These are phyloP conservation scores for Dicyrtoma fusca DNA, from an alignment of 2,888 invertebrate genomes.

Conservation along the genomic window DNA sequence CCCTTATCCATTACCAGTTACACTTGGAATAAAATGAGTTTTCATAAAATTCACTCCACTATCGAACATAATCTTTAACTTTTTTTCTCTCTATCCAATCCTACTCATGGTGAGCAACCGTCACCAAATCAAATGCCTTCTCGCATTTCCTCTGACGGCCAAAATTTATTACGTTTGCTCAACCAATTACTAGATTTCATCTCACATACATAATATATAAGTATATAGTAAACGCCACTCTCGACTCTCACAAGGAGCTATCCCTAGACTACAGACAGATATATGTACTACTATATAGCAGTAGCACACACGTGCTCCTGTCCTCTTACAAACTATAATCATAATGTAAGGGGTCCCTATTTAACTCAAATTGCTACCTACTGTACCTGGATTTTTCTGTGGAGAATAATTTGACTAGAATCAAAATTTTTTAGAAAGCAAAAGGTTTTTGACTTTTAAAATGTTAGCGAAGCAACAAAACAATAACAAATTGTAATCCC, in stretches of 20 bases:
- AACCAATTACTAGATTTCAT: not conserved
- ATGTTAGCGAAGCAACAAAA: too few species aligned
- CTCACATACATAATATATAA: not conserved
- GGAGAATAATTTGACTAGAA: too few species aligned
- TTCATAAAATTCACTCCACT: conserved; percentile 36
- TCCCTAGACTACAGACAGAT: not conserved
- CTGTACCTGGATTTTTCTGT: too few species aligned
- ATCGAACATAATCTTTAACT: conserved; percentile 30
- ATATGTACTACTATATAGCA: not conserved
- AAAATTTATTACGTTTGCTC: not conserved
- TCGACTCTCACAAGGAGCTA: too few species aligned
- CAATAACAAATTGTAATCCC: too few species aligned
- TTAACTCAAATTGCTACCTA: too few species aligned
- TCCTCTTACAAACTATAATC: too few species aligned
- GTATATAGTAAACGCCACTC: not conserved
- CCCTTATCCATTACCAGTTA: conserved; percentile 47
- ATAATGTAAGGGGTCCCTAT: too few species aligned
- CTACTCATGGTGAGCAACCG: not conserved
- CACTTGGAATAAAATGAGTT: conserved; percentile 45
- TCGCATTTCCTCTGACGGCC: too few species aligned
- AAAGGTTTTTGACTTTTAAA: too few species aligned
- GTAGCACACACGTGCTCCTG: not conserved
- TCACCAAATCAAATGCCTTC: not conserved
- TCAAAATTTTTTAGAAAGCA: too few species aligned
- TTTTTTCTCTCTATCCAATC: not conserved